A percentile compares a stretch with the other conserved stretches of the same genome.
Evolutionary conservation across 2,797 vertebrate species (phyloP).

Genomic region (Peromyscus aztecus): DNA sequence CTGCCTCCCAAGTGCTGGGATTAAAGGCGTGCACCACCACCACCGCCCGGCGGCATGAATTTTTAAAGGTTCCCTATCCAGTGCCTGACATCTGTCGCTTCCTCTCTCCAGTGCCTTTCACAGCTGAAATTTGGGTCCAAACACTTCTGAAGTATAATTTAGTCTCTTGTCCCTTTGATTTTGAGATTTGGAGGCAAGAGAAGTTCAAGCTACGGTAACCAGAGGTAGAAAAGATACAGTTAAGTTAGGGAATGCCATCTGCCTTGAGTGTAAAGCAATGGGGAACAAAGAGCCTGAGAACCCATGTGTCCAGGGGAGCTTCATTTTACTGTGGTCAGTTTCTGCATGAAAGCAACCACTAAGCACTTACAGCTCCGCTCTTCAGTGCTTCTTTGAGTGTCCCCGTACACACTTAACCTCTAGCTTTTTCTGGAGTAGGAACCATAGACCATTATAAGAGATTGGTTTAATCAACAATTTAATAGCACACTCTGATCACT

Average conservation of each 20-base stretch:
- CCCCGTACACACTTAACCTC: background rate
- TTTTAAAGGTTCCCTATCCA: background rate
- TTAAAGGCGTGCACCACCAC: no score
- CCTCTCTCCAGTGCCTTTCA: background rate
- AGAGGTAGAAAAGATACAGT: background rate
- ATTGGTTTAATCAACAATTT: background rate
- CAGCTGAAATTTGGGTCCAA: background rate
- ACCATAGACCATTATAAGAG: background rate
- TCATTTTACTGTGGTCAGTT: background rate
- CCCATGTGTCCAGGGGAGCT: background rate
- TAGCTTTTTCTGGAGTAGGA: background rate
- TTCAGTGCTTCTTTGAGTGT: background rate
- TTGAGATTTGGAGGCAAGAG: background rate
- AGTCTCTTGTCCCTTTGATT: background rate
- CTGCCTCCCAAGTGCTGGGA: no score
- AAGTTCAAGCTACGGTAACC: background rate
- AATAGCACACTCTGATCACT: background rate
- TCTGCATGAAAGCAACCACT: background rate
- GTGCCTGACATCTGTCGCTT: background rate
- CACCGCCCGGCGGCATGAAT: background rate
- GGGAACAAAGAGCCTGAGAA: background rate
- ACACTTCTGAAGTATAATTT: background rate
- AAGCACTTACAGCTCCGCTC: background rate
- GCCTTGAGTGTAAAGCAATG: background rate
- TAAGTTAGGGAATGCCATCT: background rate